A percentile compares a stretch with the other conserved stretches of the same genome.
phyloP scores from a whole-genome alignment of 1,140 invertebrate genomes.

The Dendroctonus valens region DNA sequence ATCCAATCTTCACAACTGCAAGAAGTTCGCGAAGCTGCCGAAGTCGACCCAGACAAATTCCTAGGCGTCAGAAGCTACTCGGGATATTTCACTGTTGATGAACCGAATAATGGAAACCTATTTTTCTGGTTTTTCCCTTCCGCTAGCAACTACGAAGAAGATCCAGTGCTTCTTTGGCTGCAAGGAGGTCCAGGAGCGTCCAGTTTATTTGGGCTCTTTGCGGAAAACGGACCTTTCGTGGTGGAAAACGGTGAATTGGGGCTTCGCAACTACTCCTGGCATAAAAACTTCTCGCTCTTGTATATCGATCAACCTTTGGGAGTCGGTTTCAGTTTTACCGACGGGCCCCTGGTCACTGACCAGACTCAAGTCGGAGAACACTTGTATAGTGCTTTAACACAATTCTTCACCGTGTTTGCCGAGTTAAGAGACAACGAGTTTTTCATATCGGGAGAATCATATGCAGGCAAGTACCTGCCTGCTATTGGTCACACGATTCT shows the following conservation, averaged over 20 bases:
- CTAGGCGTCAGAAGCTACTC: slow-evolving; percentile 52
- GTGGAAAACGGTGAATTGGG: slow-evolving; percentile 52
- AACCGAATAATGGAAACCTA: slow-evolving; percentile 63
- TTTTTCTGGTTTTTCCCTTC: slow-evolving; percentile 80
- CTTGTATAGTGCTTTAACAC: slow-evolving; percentile 63
- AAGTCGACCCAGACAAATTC: slow-evolving; percentile 33
- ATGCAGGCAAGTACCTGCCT: slow-evolving; percentile 81
- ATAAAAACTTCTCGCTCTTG: slow-evolving; percentile 64
- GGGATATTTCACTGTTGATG: slow-evolving; percentile 72
- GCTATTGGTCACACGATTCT: slow-evolving; percentile 73
- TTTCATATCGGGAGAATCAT: slow-evolving; percentile 81
- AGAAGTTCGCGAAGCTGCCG: slow-evolving; percentile 41
- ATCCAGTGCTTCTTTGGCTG: slow-evolving; percentile 71
- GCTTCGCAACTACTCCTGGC: slow-evolving; percentile 57
- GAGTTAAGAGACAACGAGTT: slow-evolving; percentile 65
- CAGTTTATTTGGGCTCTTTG: slow-evolving; percentile 70
- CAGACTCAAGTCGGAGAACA: slow-evolving; percentile 65
- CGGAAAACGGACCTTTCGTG: slow-evolving; percentile 64
- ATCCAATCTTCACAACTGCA: slow-evolving; percentile 53
- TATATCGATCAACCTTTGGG: slow-evolving; percentile 89
- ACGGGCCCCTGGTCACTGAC: slow-evolving; percentile 63
- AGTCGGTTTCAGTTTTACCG: slow-evolving; percentile 73
- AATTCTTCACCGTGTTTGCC: slow-evolving; percentile 74
- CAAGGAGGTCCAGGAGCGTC: slow-evolving; percentile 72
- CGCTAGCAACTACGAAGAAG: slow-evolving; percentile 49